Base-by-base conservation (phyloP, 2,113 vertebrate genomes). In the Epinephelus fuscoguttatus region DNA sequence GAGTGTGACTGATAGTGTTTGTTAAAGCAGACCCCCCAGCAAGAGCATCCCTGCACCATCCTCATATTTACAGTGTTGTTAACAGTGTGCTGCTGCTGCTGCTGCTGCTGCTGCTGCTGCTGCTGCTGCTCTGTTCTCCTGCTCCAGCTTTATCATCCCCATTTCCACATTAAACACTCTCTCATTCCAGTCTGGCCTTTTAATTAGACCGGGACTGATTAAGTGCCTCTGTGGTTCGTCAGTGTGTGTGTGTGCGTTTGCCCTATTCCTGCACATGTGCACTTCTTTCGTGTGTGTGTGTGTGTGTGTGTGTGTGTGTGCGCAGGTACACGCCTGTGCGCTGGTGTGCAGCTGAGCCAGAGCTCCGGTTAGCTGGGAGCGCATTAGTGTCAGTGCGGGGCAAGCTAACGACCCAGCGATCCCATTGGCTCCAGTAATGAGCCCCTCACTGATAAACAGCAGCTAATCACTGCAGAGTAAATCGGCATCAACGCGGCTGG, bases 171-270 rank as follows among this genome's bases (percentile, higher is more conserved):
- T 92, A 87, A 93, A 88, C 84, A 69, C 85, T 88, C 83, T 78
- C 88, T 93, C 84, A 85, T 89, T 89, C 81, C 85, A 84, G 85
- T 76, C 80, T 81, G 85, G 82, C 84, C 86, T 93, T 95, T 94
- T 94, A 94, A 95, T 95, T 94, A 95, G 85, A 88, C 81, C 33
- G 66, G 83, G 76, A 89, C 93, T 94, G 92, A 95, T 95, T 94
- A 94, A 94, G 92, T 91, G 88, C 76, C 80, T 84, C 71, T 91
- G 85, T 81, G 87, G 78, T 92, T 64, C 5, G 79, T 49, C 40
- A 1, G 52, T 49, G 45, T 70, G 72, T 37, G 59, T 42, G 81
- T 49, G 84, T 23, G 67, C 4, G 52, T 11, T 57, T 56, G 55
- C 56, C 45, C 49, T 74, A 37, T 75, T 73, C 61, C 49, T 82